Base-by-base conservation (phyloP, 1,140 invertebrate genomes). In the Lasioglossum baleicum region DNA sequence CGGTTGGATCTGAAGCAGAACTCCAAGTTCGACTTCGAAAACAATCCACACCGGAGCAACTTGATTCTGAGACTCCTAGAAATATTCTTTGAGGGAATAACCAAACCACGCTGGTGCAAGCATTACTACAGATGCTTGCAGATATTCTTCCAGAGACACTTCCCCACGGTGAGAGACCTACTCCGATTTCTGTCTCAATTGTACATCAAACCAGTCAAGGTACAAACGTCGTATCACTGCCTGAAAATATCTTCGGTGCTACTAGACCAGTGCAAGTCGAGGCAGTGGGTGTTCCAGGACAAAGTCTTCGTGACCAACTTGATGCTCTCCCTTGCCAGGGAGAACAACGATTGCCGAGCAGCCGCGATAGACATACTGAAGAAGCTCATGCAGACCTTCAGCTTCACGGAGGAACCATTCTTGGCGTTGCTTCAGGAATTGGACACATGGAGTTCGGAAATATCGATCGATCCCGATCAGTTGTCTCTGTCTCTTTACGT, bases 381-480 rank as follows among this genome's bases (percentile, higher is more conserved):
- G 7, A 90, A 82, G 60, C 42, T 93, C 0, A 82, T 86, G 0
- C 78, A 83, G 7, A 90, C 83, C 0, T 89, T 90, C n/a, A 86
- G 86, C 31, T 40, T 89, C 0, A 78, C 72, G 0, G 71, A 73
- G 6, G 82, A 88, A 31, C 90, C 90, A 7, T 92, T 87, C 35
- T 88, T 84, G 20, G 51, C 79, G 65, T 69, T 94, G 0, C 31
- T 94, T 6, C 56, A 87, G 20, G 90, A 94, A 84, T 35, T 94
- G 0, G 64, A 75, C 0, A 51, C 80, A 10, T 83, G 85, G 42
- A 84, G 81, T 44, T 88, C 93, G 26, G 96, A 96, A 87, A 91
- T 96, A 60, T 67, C 92, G 48, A 86, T 96, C 63, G 96, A 96
- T 84, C 88, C 93, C 76, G 94, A 96, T 70, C 96, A 95, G 75